Evolutionary conservation across 1,140 invertebrate species (phyloP).

Genomic region (Trichonephila clavipes): DNA sequence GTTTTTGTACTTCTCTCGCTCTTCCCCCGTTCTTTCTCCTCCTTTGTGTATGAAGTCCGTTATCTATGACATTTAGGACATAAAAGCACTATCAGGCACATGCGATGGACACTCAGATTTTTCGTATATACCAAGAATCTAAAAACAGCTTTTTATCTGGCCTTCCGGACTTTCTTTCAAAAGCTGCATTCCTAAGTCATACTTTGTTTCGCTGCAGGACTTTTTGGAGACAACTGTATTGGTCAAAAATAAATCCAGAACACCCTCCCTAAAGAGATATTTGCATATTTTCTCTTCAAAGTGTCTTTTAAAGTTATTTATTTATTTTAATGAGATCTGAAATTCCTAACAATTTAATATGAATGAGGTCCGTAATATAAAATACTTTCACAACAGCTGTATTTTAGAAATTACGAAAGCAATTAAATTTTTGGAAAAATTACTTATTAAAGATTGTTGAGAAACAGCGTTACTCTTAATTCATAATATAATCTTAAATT

Average conservation of each 20-base stretch:
- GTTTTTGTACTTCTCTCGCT: not conserved
- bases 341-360: too few species aligned
- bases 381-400: too few species aligned
- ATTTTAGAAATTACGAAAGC: too few species aligned
- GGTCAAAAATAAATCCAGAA: not conserved
- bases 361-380: too few species aligned
- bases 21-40: not conserved
- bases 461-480: too few species aligned
- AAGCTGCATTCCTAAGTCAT: not conserved
- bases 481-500: too few species aligned
- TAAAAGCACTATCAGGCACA: constrained; percentile 36
- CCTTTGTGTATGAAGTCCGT: not conserved
- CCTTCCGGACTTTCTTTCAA: constrained; percentile 16
- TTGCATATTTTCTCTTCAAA: not conserved
- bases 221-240: not conserved
- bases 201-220: not conserved
- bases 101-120: constrained; percentile 26
- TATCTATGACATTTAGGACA: constrained; percentile 44
- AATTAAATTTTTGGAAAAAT: too few species aligned
- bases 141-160: constrained; percentile 31
- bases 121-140: not conserved
- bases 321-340: too few species aligned
- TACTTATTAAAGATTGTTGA: too few species aligned
- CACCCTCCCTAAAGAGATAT: not conserved
- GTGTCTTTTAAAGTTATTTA: too few species aligned